phyloP scores from a whole-genome alignment of 2,888 invertebrate genomes.

The Trypoxylon attenuatum region DNA sequence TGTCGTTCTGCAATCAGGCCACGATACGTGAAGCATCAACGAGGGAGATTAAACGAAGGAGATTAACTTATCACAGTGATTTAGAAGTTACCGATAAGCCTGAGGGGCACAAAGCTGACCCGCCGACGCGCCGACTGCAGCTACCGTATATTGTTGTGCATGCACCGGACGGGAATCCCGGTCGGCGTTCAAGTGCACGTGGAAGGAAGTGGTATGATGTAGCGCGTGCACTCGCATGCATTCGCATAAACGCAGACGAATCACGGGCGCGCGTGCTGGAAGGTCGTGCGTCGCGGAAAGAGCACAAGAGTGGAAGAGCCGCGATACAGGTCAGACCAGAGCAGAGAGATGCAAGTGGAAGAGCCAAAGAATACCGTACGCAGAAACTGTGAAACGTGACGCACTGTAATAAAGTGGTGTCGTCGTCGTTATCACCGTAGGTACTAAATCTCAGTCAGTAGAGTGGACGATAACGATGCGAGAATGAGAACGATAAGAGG shows the following conservation, averaged over 20 bases:
- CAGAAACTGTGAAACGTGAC: too few relatives aligned
- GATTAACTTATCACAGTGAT: too few relatives aligned
- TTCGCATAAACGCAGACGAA: slow-evolving; percentile 30
- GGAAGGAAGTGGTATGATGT: slow-evolving; percentile 26
- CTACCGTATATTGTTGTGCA: slow-evolving; percentile 58
- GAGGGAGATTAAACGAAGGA: too few relatives aligned
- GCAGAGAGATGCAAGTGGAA: not conserved
- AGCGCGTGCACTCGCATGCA: too few relatives aligned
- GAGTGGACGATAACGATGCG: slow-evolving; percentile 8
- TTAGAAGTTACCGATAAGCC: too few relatives aligned
- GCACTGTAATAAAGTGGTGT: too few relatives aligned
- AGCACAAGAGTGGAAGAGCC: not conserved
- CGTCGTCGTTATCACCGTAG: not conserved
- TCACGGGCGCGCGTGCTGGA: too few relatives aligned
- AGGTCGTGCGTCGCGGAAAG: too few relatives aligned
- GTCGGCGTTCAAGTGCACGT: slow-evolving; percentile 59
- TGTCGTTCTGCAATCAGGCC: not conserved
- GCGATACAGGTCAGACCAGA: not conserved
- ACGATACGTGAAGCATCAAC: too few relatives aligned
- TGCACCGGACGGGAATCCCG: slow-evolving; percentile 49
- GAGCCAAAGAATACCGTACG: not conserved
- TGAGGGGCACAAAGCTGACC: too few relatives aligned
- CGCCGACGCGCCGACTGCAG: too few relatives aligned
- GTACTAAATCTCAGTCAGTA: too few relatives aligned
- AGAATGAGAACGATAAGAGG: not conserved